Evolutionary conservation across 2,797 vertebrate genomes (phyloP), one percentile per base, ranked within the genome.

Genomic region (Bovichtus diacanthus): DNA sequence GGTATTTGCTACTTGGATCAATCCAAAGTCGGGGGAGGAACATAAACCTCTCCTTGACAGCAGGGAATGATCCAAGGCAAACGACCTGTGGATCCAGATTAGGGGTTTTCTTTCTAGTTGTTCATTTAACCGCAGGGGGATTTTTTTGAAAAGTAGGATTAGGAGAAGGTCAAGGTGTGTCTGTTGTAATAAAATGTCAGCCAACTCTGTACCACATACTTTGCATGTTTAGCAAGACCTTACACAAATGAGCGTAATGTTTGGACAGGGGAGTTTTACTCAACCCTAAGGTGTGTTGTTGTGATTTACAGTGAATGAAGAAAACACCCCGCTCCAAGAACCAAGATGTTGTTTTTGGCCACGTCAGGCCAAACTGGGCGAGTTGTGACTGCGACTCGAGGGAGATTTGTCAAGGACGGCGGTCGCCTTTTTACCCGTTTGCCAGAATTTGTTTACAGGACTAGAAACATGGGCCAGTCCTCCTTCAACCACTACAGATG

Each of bases 281-380:
- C n/a, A n/a, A n/a, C n/a, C n/a, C n/a, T 41, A 55, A 63, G 50
- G n/a, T 78, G 34, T 76, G 34, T 67, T 78, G 7, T 66, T 71
- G 36, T 83, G 9, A 25, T 77, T 89, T 54, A 29, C 83, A 87
- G 79, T 88, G 70, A 73, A 78, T 81, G 73, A 80, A 60, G 79
- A 74, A 55, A 56, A 41, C 3, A 27, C n/a, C n/a, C n/a, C n/a
- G n/a, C 31, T 43, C 11, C 53, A 31, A 62, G 38, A 39, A 53
- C 13, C 84, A 87, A 15, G 53, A 94, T 94, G 93, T 66, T 86
- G 46, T 81, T 16, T 74, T 60, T 82, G 67, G 79, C 63, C 25
- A 29, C 23, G 16, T 13, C 75, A 18, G 61, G 70, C 70, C 82
- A 65, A 74, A 41, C 67, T 38, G 90, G 83, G 12, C 63, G 53